Conservation (phyloP, 1,140 invertebrate species). For the Grapholita molesta region DNA sequence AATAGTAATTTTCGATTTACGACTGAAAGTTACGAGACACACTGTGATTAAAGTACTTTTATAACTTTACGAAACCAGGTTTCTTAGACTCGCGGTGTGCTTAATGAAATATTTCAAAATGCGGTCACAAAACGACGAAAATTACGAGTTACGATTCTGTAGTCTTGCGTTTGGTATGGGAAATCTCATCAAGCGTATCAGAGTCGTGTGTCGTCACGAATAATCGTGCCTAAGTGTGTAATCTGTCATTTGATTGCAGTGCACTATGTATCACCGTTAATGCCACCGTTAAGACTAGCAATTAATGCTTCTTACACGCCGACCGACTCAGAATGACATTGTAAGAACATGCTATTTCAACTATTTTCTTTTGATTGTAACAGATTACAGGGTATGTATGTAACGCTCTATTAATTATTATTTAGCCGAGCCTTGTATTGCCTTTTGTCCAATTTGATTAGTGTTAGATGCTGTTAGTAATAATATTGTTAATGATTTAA, state of each 20-base stretch:
- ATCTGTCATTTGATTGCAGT: not conserved
- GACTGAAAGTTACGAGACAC: no score
- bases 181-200: constrained; percentile 1
- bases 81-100: not conserved
- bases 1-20: no score
- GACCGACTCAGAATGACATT: not conserved
- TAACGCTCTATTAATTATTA: not conserved
- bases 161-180: not conserved
- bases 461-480: no score
- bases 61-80: constrained; percentile 3
- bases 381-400: not conserved
- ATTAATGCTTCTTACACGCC: not conserved
- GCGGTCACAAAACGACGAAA: not conserved
- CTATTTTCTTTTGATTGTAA: not conserved
- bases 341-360: not conserved
- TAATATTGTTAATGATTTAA: no score
- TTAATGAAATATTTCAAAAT: constrained; percentile 11
- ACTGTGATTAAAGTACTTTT: no score
- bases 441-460: not conserved
- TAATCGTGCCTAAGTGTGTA: not conserved
- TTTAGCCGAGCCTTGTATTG: not conserved
- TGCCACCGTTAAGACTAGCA: not conserved
- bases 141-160: not conserved
- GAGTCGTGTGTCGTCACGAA: not conserved
- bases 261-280: not conserved